Conservation (phyloP, 2,888 invertebrate genomes). For the Apamea epomidion region DNA sequence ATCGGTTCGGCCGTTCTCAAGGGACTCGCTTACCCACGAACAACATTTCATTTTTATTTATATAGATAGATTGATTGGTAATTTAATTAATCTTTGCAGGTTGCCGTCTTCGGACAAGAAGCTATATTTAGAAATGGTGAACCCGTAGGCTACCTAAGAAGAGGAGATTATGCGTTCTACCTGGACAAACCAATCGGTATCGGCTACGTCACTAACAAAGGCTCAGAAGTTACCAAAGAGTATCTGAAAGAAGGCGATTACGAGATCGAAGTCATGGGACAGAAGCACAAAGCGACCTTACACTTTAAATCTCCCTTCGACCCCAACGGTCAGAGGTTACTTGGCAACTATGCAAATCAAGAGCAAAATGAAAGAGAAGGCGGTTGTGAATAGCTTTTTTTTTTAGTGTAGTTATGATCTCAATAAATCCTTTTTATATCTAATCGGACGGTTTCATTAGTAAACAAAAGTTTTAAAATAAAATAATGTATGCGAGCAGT, state of each 20-base stretch:
- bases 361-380: conserved; percentile 88
- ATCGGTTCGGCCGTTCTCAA: background rate
- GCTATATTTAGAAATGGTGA: conserved; percentile 94
- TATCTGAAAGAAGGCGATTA: conserved; percentile 93
- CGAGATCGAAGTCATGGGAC: conserved; percentile 95
- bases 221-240: conserved; percentile 91
- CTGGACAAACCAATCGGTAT: conserved; percentile 90
- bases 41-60: background rate
- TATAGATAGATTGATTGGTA: background rate
- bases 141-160: conserved; percentile 94
- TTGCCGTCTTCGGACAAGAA: conserved; percentile 96
- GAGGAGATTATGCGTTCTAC: conserved; percentile 94
- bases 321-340: conserved; percentile 93
- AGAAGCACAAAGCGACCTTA: conserved; percentile 92
- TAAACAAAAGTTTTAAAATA: background rate
- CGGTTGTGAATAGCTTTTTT: conserved; percentile 84
- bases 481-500: background rate
- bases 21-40: too few relatives aligned
- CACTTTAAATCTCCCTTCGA: conserved; percentile 95
- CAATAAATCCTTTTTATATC: conserved; percentile 66
- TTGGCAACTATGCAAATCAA: conserved; percentile 92
- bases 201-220: conserved; percentile 91
- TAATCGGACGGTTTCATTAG: conserved; percentile 8
- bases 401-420: conserved; percentile 68
- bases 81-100: conserved; percentile 74